A percentile compares a stretch with the other conserved stretches of the same genome.
Evolutionary conservation across 2,888 invertebrate genomes (phyloP).

Genomic region (Lasioglossum lativentre): DNA sequence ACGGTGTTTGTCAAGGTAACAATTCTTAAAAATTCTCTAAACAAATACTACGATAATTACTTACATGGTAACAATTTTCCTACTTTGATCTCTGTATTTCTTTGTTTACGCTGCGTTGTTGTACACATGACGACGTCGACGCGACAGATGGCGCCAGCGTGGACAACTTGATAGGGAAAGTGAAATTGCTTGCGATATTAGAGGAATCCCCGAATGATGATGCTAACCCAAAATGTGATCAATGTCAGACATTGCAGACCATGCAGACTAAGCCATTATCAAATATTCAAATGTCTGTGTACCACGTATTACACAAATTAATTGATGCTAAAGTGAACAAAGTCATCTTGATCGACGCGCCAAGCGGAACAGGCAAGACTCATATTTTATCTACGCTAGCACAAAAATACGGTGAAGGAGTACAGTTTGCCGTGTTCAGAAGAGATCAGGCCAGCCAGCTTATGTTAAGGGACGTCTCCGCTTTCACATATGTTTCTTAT

Average conservation of each 20-base stretch:
- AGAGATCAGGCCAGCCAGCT: conserved; percentile 38
- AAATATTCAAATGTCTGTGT: neutral
- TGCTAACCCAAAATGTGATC: neutral
- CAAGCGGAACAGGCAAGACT: conserved; percentile 38
- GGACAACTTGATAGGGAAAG: neutral
- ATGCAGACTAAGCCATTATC: neutral
- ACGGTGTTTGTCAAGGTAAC: conserved; percentile 1
- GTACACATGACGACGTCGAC: neutral
- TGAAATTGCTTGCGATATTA: neutral
- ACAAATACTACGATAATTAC: neutral
- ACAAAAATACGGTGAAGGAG: accelerated
- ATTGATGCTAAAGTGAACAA: accelerated
- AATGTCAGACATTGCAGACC: neutral
- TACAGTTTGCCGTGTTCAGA: conserved; percentile 1
- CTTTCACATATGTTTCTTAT: conserved; percentile 37
- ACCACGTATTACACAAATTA: neutral
- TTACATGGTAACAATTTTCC: neutral
- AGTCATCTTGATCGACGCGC: conserved; percentile 8
- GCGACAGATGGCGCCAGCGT: neutral
- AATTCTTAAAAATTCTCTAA: neutral
- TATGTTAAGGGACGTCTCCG: neutral
- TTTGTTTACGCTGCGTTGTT: neutral
- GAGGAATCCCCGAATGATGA: neutral
- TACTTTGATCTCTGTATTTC: neutral
- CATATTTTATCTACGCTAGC: conserved; percentile 24